phyloP scores from a whole-genome alignment of 2,888 invertebrate species.

The Autographa pulchrina region DNA sequence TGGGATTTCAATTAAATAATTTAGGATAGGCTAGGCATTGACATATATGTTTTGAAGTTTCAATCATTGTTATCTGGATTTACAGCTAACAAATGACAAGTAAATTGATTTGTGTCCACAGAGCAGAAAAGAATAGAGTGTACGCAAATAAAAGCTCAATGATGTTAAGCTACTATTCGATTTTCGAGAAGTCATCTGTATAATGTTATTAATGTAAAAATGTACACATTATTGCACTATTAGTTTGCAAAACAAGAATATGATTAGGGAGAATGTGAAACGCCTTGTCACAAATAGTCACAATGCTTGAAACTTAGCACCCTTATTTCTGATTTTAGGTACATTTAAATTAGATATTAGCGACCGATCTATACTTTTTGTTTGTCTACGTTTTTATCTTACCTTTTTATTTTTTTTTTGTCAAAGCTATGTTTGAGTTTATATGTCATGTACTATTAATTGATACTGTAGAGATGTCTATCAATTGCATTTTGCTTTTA shows the following conservation, averaged over 20 bases:
- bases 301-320: no score
- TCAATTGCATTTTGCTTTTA: conserved; percentile 1
- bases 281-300: no score
- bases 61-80: conserved; percentile 49
- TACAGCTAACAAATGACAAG: conserved; percentile 22
- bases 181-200: neutral
- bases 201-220: no score
- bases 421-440: neutral
- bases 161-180: neutral
- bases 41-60: conserved; percentile 58
- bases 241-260: no score
- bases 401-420: neutral
- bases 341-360: no score
- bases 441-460: conserved; percentile 26
- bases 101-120: conserved; percentile 53
- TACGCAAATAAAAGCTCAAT: neutral
- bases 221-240: no score
- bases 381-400: neutral
- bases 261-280: no score
- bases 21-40: conserved; percentile 55
- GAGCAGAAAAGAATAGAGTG: neutral
- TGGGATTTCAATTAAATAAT: conserved; percentile 65
- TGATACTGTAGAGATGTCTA: conserved; percentile 11
- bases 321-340: no score
- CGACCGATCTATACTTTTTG: no score